These are phyloP conservation scores for Aporophyla nigra DNA, from an alignment of 2,888 invertebrate species.

Conservation along the genomic window DNA sequence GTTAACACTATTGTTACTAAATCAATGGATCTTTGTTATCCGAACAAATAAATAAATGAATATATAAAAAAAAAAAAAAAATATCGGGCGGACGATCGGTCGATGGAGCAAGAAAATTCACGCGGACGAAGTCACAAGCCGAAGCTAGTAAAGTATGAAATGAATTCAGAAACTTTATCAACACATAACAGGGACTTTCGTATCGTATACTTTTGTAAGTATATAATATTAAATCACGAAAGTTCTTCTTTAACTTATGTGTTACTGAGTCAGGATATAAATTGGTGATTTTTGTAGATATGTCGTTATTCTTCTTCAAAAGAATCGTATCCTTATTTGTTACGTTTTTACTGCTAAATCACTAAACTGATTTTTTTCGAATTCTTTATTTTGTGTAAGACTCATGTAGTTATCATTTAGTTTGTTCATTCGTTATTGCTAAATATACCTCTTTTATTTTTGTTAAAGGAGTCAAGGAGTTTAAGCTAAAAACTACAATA, in stretches of 20 bases:
- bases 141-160: conserved; percentile 54
- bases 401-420: no score
- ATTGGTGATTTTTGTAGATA: conserved; percentile 20
- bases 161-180: conserved; percentile 66
- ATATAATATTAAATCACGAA: conserved; percentile 57
- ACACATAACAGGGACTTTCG: conserved; percentile 51
- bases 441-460: no score
- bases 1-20: no score
- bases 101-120: background rate
- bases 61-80: no score
- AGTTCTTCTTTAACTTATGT: conserved; percentile 49
- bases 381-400: no score
- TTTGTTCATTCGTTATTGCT: no score
- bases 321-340: background rate
- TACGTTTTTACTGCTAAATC: background rate
- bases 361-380: background rate
- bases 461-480: no score
- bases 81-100: background rate
- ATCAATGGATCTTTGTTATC: no score
- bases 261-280: conserved; percentile 17
- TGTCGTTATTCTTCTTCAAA: conserved; percentile 8
- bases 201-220: conserved; percentile 50
- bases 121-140: background rate
- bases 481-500: no score
- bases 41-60: no score